These are phyloP conservation scores for Typhlichthys eigenmanni DNA, from an alignment of 2,797 vertebrate species.

Conservation along the genomic window DNA sequence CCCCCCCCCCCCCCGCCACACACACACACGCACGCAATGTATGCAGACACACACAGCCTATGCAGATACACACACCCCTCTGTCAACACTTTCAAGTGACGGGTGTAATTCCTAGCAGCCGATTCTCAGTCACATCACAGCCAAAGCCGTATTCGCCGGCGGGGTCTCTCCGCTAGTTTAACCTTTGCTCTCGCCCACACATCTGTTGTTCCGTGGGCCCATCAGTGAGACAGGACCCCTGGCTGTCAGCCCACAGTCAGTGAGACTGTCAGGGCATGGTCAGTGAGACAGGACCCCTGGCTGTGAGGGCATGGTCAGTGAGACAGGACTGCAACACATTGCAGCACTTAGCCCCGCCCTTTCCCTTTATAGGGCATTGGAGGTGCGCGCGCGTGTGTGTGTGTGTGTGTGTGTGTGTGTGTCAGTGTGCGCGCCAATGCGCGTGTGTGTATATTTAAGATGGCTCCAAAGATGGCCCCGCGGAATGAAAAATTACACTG, in stretches of 20 bases:
- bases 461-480: constrained; percentile 15
- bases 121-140: constrained; percentile 73
- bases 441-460: constrained; percentile 17
- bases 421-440: background rate
- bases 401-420: constrained; percentile 13
- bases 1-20: no score
- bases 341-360: constrained; percentile 61
- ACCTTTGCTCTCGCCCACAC: constrained; percentile 69
- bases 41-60: constrained; percentile 7
- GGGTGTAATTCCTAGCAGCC: constrained; percentile 70
- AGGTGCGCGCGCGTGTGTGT: background rate
- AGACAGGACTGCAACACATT: constrained; percentile 53
- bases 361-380: constrained; percentile 51
- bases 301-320: constrained; percentile 37
- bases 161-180: constrained; percentile 72
- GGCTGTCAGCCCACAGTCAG: constrained; percentile 39
- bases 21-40: background rate
- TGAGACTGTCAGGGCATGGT: constrained; percentile 63
- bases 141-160: constrained; percentile 44
- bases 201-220: constrained; percentile 72
- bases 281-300: constrained; percentile 3
- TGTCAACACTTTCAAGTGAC: constrained; percentile 67
- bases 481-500: constrained; percentile 49
- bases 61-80: constrained; percentile 16
- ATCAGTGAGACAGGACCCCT: constrained; percentile 12